A percentile compares a stretch with the other conserved stretches of the same genome.
These are phyloP conservation scores for Cremastinae sp. DNA, from an alignment of 2,888 invertebrate species.

Conservation along the genomic window DNA sequence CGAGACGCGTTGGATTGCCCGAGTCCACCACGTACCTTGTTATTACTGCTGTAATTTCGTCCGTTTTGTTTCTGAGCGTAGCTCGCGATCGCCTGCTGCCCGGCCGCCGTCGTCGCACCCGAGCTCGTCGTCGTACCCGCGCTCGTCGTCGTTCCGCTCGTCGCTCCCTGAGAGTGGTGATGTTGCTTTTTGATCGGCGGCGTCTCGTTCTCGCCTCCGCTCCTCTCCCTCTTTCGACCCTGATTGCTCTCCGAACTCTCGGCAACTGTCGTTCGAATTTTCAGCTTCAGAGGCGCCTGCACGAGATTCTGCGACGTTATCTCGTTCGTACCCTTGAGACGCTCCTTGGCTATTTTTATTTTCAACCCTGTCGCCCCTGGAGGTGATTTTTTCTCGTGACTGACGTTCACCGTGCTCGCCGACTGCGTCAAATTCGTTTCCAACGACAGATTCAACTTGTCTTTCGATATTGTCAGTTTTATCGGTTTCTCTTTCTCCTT, in stretches of 20 bases:
- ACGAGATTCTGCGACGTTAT: slow-evolving; percentile 73
- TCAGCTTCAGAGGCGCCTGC: slow-evolving; percentile 84
- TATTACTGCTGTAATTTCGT: slow-evolving; percentile 77
- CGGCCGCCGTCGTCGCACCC: slow-evolving; percentile 73
- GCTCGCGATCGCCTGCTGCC: slow-evolving; percentile 9
- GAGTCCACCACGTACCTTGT: slow-evolving; percentile 79
- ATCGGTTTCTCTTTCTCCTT: slow-evolving; percentile 85
- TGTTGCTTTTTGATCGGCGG: slow-evolving; percentile 58
- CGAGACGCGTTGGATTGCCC: slow-evolving; percentile 67
- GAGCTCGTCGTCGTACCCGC: slow-evolving; percentile 70
- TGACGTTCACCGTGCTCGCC: slow-evolving; percentile 42
- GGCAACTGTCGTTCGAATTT: slow-evolving; percentile 83
- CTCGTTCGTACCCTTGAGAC: slow-evolving; percentile 81
- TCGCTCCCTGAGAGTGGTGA: slow-evolving; percentile 38
- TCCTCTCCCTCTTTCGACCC: slow-evolving; percentile 51
- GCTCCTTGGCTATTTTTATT: slow-evolving; percentile 91
- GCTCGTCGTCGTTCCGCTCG: slow-evolving; percentile 3
- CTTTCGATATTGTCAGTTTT: slow-evolving; percentile 84
- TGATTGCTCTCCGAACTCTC: slow-evolving; percentile 57
- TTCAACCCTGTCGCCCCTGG: slow-evolving; percentile 83
- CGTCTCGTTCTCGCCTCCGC: slow-evolving; percentile 27
- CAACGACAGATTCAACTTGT: slow-evolving; percentile 80
- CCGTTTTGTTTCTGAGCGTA: slow-evolving; percentile 75
- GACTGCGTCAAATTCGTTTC: slow-evolving; percentile 68
- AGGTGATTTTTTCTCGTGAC: slow-evolving; percentile 71